Evolutionary conservation across 1,140 invertebrate genomes (phyloP), one percentile per base, ranked within the genome.

Genomic region (Pachyrhynchus sulphureomaculatus): DNA sequence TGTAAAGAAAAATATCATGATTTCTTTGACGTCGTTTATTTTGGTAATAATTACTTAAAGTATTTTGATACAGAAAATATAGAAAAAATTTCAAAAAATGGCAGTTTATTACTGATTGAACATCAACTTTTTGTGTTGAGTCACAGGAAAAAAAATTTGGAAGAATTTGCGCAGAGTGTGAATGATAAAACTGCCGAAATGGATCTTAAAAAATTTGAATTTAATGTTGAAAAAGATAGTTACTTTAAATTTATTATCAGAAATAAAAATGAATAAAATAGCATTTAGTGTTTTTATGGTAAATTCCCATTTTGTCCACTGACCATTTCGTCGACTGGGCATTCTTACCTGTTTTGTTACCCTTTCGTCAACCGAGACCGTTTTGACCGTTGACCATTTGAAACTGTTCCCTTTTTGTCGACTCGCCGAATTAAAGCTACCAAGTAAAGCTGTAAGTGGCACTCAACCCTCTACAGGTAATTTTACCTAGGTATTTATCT

Each of bases 11-110:
- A 68, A 21, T 75, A 62, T 37, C 26, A 66, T 13, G 39, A 67
- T 8, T 66, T 67, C n/a, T 76, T 76, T 52, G 34, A 75, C 61
- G 12, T 75, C 4, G 58, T 76, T 13, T 76, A 76, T 59, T 70
- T 68, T 57, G 64, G 54, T 17, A 64, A 56, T 53, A 68, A 60
- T 21, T 65, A 72, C 34, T 18, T 72, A 9, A 69, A 72, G 34
- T 65, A 69, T 60, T 62, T 73, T 32, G 64, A 68, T 12, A 51
- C 44, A 32, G 49, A 62, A 18, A 12, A 65, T 2, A 42, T 75
- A 0, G 55, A 66, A 18, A 58, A 70, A 23, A 41, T 73, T 26
- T 52, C 57, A 2, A 65, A 66, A 48, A 57, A 59, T 18, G 51
- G 64, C 1, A 32, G 51, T 23, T 8, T 67, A 1, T 44, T 72